Percentiles rank a stretch among this genome's conserved stretches.
These are phyloP conservation scores for Pituophis catenifer DNA, from an alignment of 2,113 vertebrate genomes.

Conservation along the genomic window DNA sequence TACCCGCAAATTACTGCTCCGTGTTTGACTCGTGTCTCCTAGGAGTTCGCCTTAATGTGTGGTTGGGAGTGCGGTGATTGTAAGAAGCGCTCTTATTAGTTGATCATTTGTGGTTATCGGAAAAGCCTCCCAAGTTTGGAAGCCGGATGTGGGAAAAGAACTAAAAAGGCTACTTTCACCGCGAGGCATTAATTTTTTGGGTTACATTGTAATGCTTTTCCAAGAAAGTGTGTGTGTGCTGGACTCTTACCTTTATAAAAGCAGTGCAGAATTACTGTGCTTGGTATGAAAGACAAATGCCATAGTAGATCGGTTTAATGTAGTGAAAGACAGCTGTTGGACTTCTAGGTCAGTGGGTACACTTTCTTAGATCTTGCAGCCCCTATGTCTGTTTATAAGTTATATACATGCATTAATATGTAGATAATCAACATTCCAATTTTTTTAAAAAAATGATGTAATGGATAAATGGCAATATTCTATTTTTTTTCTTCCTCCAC, in stretches of 20 bases:
- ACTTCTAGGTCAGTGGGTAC: background rate
- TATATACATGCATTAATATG: background rate
- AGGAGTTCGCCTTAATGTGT: background rate
- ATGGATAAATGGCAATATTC: background rate
- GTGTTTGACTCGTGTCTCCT: background rate
- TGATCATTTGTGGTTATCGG: background rate
- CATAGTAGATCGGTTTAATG: background rate
- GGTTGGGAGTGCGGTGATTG: background rate
- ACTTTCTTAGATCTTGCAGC: background rate
- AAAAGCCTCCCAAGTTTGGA: background rate
- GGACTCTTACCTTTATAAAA: background rate
- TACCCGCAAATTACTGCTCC: background rate
- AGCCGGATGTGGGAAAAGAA: background rate
- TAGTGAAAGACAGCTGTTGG: background rate
- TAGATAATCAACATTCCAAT: background rate
- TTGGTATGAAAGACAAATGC: background rate
- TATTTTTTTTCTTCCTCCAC: background rate
- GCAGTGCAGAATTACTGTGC: background rate
- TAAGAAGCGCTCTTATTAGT: background rate
- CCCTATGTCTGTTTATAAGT: background rate
- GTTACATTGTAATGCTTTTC: background rate
- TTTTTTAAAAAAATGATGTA: background rate
- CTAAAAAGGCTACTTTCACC: background rate
- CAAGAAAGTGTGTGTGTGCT: background rate
- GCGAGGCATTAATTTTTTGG: background rate